These are phyloP conservation scores for Euzophera pinguis DNA, from an alignment of 2,888 invertebrate species.

Conservation along the genomic window DNA sequence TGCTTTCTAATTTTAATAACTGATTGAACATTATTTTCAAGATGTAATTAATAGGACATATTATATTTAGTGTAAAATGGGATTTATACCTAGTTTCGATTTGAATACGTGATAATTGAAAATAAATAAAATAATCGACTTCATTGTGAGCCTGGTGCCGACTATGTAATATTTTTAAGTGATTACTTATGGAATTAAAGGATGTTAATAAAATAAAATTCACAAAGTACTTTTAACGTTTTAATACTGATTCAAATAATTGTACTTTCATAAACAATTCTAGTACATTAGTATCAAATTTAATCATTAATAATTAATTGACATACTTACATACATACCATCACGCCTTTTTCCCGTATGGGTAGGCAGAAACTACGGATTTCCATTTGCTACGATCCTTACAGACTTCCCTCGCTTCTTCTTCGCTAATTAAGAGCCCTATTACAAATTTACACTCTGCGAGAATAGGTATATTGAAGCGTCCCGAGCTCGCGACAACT, in stretches of 20 bases:
- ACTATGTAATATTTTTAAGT: neutral
- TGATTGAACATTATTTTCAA: too few relatives aligned
- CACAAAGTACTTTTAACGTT: neutral
- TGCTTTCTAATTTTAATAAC: too few relatives aligned
- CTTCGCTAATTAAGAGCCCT: too few relatives aligned
- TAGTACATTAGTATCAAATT: neutral
- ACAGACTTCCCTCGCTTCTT: too few relatives aligned
- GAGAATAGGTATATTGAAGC: too few relatives aligned
- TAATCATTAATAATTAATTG: too few relatives aligned
- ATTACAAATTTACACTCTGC: too few relatives aligned
- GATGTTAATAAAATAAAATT: slow-evolving; percentile 10
- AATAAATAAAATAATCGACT: neutral
- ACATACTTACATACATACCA: too few relatives aligned
- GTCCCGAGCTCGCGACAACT: too few relatives aligned
- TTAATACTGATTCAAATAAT: neutral
- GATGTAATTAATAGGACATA: neutral
- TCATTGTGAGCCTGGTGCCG: neutral
- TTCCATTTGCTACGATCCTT: too few relatives aligned
- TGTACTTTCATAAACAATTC: neutral
- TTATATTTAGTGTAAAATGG: neutral
- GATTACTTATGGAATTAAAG: neutral
- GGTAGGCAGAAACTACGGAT: too few relatives aligned
- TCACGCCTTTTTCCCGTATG: too few relatives aligned
- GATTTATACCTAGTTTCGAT: neutral
- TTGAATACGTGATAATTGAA: neutral